Percentiles rank a stretch among this genome's conserved stretches.
phyloP scores from a whole-genome alignment of 2,113 vertebrate species.

The Chloropsis hardwickii region DNA sequence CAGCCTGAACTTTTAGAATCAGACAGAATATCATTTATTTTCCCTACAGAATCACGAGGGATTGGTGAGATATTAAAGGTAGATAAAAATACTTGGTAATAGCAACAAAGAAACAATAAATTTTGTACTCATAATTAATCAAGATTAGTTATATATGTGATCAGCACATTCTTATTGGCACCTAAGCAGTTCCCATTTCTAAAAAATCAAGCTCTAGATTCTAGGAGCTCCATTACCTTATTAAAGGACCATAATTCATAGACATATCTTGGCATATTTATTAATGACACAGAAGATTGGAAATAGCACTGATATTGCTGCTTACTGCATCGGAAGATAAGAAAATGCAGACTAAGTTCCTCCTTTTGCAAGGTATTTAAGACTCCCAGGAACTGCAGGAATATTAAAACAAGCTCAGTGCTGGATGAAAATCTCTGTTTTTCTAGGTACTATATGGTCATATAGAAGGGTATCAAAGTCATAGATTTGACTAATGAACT shows the following conservation, averaged over 20 bases:
- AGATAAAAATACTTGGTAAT: background rate
- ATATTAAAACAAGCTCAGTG: background rate
- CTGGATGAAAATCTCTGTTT: background rate
- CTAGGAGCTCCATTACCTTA: conserved; percentile 24
- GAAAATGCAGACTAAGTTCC: background rate
- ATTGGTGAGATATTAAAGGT: background rate
- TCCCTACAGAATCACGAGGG: background rate
- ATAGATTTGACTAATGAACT: background rate
- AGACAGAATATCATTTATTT: background rate
- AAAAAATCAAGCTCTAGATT: background rate
- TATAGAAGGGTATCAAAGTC: background rate
- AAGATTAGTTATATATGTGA: background rate
- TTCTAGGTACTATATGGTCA: background rate
- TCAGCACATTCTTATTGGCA: conserved; percentile 21
- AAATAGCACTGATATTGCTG: conserved; percentile 4
- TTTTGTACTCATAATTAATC: background rate
- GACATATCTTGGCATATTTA: conserved; percentile 30
- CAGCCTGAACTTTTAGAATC: background rate
- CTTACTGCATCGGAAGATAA: conserved; percentile 1
- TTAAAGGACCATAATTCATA: conserved; percentile 14
- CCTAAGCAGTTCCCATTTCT: background rate
- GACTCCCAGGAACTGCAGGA: background rate
- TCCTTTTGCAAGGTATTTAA: background rate
- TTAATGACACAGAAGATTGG: conserved; percentile 36
- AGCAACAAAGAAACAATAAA: background rate